Base-by-base conservation (phyloP, 2,797 vertebrate species). In the Melanogrammus aeglefinus region DNA sequence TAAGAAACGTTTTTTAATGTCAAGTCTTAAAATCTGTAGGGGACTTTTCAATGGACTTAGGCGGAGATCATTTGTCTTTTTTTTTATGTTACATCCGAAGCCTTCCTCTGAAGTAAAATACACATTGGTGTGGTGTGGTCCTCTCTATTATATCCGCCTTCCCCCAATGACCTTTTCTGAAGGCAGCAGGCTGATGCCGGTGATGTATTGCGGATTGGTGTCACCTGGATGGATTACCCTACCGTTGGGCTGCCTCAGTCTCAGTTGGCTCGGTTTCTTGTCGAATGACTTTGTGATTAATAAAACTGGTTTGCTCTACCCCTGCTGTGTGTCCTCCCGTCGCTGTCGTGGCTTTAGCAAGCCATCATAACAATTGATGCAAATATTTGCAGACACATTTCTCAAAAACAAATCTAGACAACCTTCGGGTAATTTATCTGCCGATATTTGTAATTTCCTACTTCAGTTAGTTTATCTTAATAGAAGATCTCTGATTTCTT, bases 271-370 rank as follows among this genome's bases (percentile, higher is more conserved):
- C 63, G 3, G 24, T 27, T 27, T 69, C 63, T 13, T 69, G 9
- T 24, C 7, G n/a, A n/a, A 27, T 69, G 63, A 27, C 63, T 69
- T 69, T 69, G 57, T 63, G 63, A 69, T 69, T 69, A 69, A 69
- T 69, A 69, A 69, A 5, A 27, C 63, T 27, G 24, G 63, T 27
- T 69, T 2, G 27, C 63, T 12, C 9, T 27, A 27, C 24, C 63
- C 63, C 27, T 12, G 63, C 63, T 69, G 63, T 69, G 63, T 69
- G 24, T 69, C 16, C 16, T 51, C 57, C 57, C 57, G 57, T 63
- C 6, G 35, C 57, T 63, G 57, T 63, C 21, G 2, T 63, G 57
- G 57, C 57, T 63, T 63, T 8, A n/a, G 21, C 57, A 63, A 24
- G 57, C 57, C 7, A n/a, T 63, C 21, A 63, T 24, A 63, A 24